Evolutionary conservation across 2,797 vertebrate species (phyloP).

Genomic region (Phalloptychus januarius): DNA sequence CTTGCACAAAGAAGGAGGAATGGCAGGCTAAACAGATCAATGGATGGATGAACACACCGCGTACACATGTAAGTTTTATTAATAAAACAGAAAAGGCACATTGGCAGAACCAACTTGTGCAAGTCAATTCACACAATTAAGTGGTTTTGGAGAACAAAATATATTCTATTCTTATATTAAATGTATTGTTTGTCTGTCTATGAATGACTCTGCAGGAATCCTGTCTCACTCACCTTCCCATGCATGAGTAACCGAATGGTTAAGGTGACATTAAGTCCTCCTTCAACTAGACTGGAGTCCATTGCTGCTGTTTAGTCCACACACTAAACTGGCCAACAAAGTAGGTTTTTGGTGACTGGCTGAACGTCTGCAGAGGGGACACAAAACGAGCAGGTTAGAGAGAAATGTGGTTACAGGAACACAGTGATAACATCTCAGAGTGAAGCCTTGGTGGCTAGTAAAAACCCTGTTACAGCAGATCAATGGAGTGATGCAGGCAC

Average conservation of each 20-base stretch:
- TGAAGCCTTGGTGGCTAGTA: constrained; percentile 37
- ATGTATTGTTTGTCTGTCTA: neutral
- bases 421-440: constrained; percentile 11
- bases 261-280: constrained; percentile 97
- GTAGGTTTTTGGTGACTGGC: constrained; percentile 84
- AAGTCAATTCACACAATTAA: neutral
- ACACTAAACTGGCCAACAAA: constrained; percentile 72
- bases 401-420: constrained; percentile 22
- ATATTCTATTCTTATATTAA: neutral
- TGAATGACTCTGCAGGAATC: neutral
- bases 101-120: neutral
- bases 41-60: neutral
- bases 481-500: constrained; percentile 33
- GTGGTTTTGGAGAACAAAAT: neutral
- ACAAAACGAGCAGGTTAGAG: constrained; percentile 31
- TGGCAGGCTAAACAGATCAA: neutral
- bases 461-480: constrained; percentile 29
- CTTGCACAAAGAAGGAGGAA: neutral
- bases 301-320: constrained; percentile 79
- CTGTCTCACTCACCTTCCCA: constrained; percentile 85
- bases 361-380: constrained; percentile 58
- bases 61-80: neutral
- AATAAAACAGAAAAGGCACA: neutral
- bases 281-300: constrained; percentile 97
- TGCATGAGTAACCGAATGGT: constrained; percentile 98